These are phyloP conservation scores for Ametastegia equiseti DNA, from an alignment of 2,888 invertebrate species.

Conservation along the genomic window DNA sequence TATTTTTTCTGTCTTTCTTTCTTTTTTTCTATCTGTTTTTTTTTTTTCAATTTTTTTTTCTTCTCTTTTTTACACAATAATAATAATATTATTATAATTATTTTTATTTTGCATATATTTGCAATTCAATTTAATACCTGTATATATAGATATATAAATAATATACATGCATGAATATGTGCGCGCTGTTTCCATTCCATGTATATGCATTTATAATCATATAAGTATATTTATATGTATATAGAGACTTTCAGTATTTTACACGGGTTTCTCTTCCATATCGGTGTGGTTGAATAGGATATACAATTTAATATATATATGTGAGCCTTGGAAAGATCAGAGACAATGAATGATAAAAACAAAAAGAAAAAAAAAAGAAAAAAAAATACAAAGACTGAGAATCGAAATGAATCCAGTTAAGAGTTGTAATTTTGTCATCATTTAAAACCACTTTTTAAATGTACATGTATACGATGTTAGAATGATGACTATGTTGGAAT, in stretches of 20 bases:
- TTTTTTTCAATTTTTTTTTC: slow-evolving; percentile 45
- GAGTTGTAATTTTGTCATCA: not conserved
- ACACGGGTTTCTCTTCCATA: slow-evolving; percentile 61
- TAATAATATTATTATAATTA: slow-evolving; percentile 60
- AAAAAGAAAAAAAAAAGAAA: no score
- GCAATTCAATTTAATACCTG: slow-evolving; percentile 53
- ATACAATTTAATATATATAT: no score
- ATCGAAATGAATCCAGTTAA: not conserved
- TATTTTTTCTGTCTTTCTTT: no score
- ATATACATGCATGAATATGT: slow-evolving; percentile 58
- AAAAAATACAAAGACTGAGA: no score
- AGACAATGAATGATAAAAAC: not conserved
- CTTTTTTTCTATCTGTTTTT: no score
- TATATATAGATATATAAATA: slow-evolving; percentile 51
- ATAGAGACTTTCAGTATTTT: slow-evolving; percentile 71
- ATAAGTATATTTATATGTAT: slow-evolving; percentile 59
- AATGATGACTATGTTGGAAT: slow-evolving; percentile 28
- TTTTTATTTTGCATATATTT: slow-evolving; percentile 49
- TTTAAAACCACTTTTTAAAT: not conserved
- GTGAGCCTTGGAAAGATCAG: slow-evolving; percentile 24
- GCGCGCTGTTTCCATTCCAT: no score
- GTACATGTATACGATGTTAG: slow-evolving; percentile 3
- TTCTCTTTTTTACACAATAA: slow-evolving; percentile 64
- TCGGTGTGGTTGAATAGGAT: slow-evolving; percentile 17
- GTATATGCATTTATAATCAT: slow-evolving; percentile 47